Evolutionary conservation across 1,140 invertebrate genomes (phyloP), one percentile per base, ranked within the genome.

Genomic region (Leptinotarsa texana): DNA sequence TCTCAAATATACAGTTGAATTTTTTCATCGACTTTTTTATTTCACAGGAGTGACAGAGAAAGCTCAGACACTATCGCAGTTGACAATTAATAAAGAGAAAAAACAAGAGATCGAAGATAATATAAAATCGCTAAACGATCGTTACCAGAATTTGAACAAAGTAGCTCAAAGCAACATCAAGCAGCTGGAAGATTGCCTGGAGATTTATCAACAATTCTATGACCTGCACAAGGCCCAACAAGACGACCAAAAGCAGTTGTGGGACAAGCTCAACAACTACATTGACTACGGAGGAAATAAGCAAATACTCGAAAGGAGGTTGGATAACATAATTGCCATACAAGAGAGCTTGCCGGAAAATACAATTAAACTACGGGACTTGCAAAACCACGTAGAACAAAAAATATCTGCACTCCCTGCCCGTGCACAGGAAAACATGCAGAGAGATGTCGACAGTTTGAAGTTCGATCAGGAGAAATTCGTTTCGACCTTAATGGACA

Each of bases 161-260:
- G 87, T 89, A 17, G 88, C 91, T 11, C 88, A 90, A 73, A 87
- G 87, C 24, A 85, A 88, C 15, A 90, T 96, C 17, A 88, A 88
- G 17, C 91, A 92, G 80, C 86, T 95, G 18, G 95, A 96, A 82
- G 89, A 89, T 63, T 89, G 91, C 8, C 87, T 92, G 11, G 93
- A 95, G 49, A 89, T 93, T 8, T 93, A 94, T 79, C 93, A 95
- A 83, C 92, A 94, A 77, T 96, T 95, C 82, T 90, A 92, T 78
- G 94, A 96, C 81, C 87, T 95, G n/a, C 91, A 93, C 77, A 95
- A 95, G 86, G 88, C 90, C 0, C 92, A 94, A 75, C 92, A 94
- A 85, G 94, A 96, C 82, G 94, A 94, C 85, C 94, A 95, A 80
- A 96, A 96, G 82, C 92, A 94, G 78, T 89, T 94, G 15, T 95